Conservation (phyloP, 1,140 invertebrate species). For the Drosophila ananassae region DNA sequence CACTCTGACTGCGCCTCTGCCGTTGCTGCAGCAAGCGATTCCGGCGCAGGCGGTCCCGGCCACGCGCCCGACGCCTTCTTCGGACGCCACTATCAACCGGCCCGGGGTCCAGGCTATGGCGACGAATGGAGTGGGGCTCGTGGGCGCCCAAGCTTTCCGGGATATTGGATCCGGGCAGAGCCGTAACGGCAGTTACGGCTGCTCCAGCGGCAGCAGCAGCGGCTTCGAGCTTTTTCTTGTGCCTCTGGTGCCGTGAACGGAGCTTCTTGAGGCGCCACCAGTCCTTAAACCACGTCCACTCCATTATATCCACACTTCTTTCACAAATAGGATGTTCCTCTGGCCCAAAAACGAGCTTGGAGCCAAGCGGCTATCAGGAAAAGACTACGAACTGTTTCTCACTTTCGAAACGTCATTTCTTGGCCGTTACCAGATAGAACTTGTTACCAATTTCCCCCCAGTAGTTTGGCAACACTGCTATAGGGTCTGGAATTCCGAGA, state of each 20-base stretch:
- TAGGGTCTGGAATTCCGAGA: neutral
- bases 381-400: neutral
- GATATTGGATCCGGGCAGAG: conserved; percentile 1
- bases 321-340: neutral
- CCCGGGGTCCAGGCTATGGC: conserved; percentile 22
- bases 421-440: neutral
- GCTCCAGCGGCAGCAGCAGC: conserved; percentile 71
- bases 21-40: conserved; percentile 36
- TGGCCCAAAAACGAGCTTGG: neutral
- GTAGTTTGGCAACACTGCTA: neutral
- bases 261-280: conserved; percentile 90
- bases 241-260: conserved; percentile 83
- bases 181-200: neutral
- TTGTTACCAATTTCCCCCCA: neutral
- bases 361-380: neutral
- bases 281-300: conserved; percentile 91
- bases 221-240: conserved; percentile 85
- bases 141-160: neutral
- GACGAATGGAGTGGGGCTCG: conserved; percentile 5
- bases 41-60: conserved; percentile 24
- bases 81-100: neutral
- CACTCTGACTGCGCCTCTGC: conserved; percentile 44
- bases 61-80: conserved; percentile 14
- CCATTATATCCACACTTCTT: conserved; percentile 84
- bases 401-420: neutral